phyloP scores from a whole-genome alignment of 2,797 vertebrate species.

The Lates japonicus region DNA sequence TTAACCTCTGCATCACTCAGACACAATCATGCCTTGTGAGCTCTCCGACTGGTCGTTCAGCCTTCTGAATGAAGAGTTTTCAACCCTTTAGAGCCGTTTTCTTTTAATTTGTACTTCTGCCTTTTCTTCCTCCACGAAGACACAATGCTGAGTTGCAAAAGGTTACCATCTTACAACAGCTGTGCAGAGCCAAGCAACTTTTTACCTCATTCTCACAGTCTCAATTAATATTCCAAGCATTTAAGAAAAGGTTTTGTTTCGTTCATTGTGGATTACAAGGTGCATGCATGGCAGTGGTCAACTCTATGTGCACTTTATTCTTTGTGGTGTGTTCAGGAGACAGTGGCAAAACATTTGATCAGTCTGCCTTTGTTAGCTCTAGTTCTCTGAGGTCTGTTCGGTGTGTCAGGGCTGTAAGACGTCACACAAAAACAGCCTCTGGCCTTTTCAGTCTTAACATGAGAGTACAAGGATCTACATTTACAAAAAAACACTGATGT shows the following conservation, averaged over 20 bases:
- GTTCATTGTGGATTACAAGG: background rate
- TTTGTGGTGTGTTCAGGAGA: constrained; percentile 11
- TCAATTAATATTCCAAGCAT: background rate
- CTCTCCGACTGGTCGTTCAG: constrained; percentile 4
- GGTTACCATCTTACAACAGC: background rate
- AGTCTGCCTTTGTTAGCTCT: background rate
- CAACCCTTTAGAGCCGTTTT: background rate
- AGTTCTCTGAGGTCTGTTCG: background rate
- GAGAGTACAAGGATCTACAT: background rate
- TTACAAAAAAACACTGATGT: background rate
- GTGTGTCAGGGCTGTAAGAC: background rate
- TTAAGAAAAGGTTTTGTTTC: background rate
- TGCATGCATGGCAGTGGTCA: background rate
- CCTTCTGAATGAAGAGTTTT: constrained; percentile 20
- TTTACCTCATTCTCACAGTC: background rate
- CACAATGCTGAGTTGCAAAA: constrained; percentile 2
- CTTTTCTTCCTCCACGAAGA: constrained; percentile 2
- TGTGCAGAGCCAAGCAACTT: background rate
- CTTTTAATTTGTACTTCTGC: constrained; percentile 5
- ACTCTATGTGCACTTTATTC: background rate
- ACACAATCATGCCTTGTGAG: constrained; percentile 19
- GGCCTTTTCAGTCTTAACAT: background rate
- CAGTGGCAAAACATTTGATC: background rate
- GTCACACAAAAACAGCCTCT: background rate
- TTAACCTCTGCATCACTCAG: constrained; percentile 24